A percentile compares a stretch with the other conserved stretches of the same genome.
phyloP scores from a whole-genome alignment of 2,113 vertebrate species.

The Oncorhynchus keta region DNA sequence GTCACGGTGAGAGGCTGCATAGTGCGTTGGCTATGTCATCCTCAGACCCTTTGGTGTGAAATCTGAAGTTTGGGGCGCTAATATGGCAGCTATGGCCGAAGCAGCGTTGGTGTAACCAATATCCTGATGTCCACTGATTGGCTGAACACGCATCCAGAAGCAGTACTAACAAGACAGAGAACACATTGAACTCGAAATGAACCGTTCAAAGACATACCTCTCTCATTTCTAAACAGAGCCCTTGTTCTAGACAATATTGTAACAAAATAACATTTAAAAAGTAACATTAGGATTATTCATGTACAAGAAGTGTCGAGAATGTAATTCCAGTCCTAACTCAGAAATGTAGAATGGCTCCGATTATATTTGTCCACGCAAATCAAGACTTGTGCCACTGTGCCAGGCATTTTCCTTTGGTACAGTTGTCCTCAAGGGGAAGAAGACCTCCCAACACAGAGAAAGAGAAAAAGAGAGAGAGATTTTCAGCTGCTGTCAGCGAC shows the following conservation, averaged over 20 bases:
- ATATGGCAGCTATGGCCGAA: not conserved
- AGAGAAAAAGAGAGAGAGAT: not conserved
- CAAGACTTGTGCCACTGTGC: not conserved
- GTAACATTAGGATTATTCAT: no score
- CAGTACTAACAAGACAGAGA: no score
- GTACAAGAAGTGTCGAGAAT: no score
- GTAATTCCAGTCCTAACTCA: not conserved
- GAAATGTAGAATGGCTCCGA: not conserved
- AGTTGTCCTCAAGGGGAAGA: not conserved
- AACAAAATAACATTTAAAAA: no score
- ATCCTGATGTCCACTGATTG: no score
- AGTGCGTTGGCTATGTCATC: conserved; percentile 20
- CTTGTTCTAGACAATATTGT: no score
- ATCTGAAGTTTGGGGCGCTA: conserved; percentile 19
- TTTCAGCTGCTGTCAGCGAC: conserved; percentile 18
- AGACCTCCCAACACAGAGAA: not conserved
- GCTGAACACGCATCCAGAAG: no score
- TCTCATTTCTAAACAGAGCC: no score
- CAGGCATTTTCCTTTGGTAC: not conserved
- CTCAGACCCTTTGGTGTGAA: conserved; percentile 20
- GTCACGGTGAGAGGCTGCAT: conserved; percentile 4
- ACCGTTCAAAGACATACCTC: no score
- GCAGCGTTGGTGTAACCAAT: no score
- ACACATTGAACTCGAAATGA: no score
- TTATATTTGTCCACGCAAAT: not conserved